Percentiles rank a stretch among this genome's conserved stretches.
Evolutionary conservation across 1,140 invertebrate species (phyloP).

Genomic region (Teleogryllus occipitalis): DNA sequence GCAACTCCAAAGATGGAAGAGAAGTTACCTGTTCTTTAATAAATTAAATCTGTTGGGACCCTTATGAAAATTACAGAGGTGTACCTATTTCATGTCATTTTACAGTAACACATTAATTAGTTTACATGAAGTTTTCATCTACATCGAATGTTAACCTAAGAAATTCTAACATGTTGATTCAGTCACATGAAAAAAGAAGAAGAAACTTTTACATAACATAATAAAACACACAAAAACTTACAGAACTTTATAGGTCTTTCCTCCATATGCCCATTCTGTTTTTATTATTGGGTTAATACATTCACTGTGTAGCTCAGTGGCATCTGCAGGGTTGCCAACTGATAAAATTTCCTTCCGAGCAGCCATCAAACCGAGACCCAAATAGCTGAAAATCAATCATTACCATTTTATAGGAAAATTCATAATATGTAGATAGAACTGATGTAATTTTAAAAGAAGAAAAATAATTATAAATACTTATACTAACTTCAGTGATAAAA

Average conservation of each 20-base stretch:
- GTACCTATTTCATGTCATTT: too few relatives aligned
- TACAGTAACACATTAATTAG: too few relatives aligned
- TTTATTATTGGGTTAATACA: constrained; percentile 74
- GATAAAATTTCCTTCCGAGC: constrained; percentile 70
- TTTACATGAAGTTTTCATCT: neutral
- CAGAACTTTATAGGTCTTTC: constrained; percentile 49
- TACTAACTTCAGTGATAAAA: too few relatives aligned
- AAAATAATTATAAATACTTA: too few relatives aligned
- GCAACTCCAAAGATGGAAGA: too few relatives aligned
- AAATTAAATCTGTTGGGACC: too few relatives aligned
- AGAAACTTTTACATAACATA: too few relatives aligned
- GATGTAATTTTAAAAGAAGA: too few relatives aligned
- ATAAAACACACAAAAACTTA: constrained; percentile 29
- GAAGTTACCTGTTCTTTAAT: too few relatives aligned
- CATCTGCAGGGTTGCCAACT: constrained; percentile 40
- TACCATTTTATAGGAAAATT: neutral
- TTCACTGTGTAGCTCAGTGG: constrained; percentile 46
- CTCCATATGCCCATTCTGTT: constrained; percentile 51
- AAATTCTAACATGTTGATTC: constrained; percentile 8
- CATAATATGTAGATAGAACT: too few relatives aligned
- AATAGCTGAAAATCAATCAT: constrained; percentile 55
- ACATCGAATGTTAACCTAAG: neutral
- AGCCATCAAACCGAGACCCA: constrained; percentile 83
- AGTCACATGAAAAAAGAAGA: too few relatives aligned
- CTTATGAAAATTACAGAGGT: too few relatives aligned